These are phyloP conservation scores for Pipra filicauda DNA, from an alignment of 2,113 vertebrate genomes.

Conservation along the genomic window DNA sequence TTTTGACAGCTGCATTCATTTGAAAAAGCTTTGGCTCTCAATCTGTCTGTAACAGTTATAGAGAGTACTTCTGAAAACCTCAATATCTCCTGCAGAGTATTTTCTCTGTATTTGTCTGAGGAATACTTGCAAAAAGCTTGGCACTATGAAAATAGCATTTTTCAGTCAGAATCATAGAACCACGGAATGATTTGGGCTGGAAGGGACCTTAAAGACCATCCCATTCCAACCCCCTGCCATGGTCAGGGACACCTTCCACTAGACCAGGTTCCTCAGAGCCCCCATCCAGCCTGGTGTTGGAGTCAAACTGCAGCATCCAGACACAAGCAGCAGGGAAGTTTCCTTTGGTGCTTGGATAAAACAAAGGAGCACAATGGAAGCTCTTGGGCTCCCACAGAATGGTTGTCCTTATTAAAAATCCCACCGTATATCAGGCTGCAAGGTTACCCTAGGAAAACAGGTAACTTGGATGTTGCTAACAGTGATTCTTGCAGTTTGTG, in stretches of 20 bases:
- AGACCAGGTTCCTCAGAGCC: not conserved
- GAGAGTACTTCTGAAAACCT: not conserved
- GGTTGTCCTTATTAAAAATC: not conserved
- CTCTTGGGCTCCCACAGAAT: fast-evolving
- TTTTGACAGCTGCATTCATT: not conserved
- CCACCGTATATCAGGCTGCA: not conserved
- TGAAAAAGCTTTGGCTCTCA: not conserved
- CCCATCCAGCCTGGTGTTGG: not conserved
- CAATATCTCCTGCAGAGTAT: not conserved
- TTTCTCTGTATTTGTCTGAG: not conserved
- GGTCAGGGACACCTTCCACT: not conserved
- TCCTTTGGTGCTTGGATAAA: not conserved
- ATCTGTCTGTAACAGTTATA: not conserved
- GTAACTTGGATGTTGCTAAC: not conserved
- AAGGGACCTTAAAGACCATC: not conserved
- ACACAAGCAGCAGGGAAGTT: not conserved
- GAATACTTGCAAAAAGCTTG: not conserved
- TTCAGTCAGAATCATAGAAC: not conserved
- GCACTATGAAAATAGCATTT: not conserved
- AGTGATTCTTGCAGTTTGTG: not conserved
- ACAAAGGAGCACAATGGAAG: not conserved
- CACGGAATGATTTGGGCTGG: not conserved
- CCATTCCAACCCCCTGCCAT: not conserved
- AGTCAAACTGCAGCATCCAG: not conserved
- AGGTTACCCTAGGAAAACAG: not conserved